Percentiles rank a stretch among this genome's conserved stretches.
Conservation (phyloP, 2,888 invertebrate genomes). For the Holacanthella duospinosa region DNA sequence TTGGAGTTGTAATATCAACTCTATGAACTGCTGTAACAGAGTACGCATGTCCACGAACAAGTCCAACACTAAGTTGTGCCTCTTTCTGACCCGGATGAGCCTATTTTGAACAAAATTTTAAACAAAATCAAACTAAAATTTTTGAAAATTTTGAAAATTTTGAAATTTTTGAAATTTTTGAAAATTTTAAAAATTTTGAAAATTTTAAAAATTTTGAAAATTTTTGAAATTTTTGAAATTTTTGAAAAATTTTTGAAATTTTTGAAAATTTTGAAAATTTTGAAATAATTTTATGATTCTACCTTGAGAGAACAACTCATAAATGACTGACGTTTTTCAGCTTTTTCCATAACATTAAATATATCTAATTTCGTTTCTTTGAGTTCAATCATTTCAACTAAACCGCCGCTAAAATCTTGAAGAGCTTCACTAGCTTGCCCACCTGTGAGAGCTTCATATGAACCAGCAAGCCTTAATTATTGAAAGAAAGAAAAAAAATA, state of each 20-base stretch:
- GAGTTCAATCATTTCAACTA: slow-evolving; percentile 42
- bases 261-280: not conserved
- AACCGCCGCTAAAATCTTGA: slow-evolving; percentile 50
- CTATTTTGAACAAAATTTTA: too few species aligned
- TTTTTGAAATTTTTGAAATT: not conserved
- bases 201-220: too few species aligned
- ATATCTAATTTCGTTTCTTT: slow-evolving; percentile 42
- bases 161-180: too few species aligned
- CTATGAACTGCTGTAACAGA: slow-evolving; percentile 53
- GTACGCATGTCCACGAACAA: slow-evolving; percentile 60
- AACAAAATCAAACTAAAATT: not conserved
- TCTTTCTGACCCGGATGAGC: slow-evolving; percentile 67
- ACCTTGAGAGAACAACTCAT: slow-evolving; percentile 50
- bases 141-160: too few species aligned
- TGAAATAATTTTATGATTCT: not conserved
- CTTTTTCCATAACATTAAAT: slow-evolving; percentile 45
- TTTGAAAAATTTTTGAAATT: not conserved
- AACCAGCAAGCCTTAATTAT: slow-evolving; percentile 49
- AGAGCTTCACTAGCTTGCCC: slow-evolving; percentile 51
- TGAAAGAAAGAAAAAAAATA: too few species aligned
- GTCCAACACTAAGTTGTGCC: slow-evolving; percentile 60
- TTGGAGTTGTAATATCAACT: slow-evolving; percentile 42
- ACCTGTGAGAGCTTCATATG: slow-evolving; percentile 51
- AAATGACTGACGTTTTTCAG: slow-evolving; percentile 45
- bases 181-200: too few species aligned